Conservation (phyloP, 2,113 vertebrate species). For the Lonchura striata region DNA sequence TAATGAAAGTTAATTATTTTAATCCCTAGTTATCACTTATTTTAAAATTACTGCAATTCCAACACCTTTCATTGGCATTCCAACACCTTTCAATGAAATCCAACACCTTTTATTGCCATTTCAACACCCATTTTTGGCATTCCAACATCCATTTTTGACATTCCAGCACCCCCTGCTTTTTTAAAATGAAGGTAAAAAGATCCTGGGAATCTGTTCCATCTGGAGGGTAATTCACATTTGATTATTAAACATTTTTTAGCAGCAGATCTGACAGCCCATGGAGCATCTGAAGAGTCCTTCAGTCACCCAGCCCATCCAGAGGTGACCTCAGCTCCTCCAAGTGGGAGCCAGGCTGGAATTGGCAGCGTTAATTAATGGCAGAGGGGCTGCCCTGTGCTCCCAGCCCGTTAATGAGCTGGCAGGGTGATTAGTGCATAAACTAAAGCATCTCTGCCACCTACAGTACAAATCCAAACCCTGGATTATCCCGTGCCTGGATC, state of each 20-base stretch:
- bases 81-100: not conserved
- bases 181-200: not conserved
- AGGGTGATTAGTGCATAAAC: not conserved
- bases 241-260: not conserved
- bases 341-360: not conserved
- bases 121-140: not conserved
- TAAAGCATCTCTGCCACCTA: constrained; percentile 54
- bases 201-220: not conserved
- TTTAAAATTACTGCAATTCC: not conserved
- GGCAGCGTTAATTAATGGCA: not conserved
- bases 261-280: not conserved
- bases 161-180: not conserved
- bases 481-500: not conserved
- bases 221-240: not conserved
- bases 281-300: not conserved
- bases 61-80: not conserved
- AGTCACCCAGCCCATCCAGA: not conserved
- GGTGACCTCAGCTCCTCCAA: not conserved
- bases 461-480: not conserved
- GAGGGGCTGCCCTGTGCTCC: not conserved
- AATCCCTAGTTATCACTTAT: constrained; percentile 43
- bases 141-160: not conserved
- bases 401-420: not conserved
- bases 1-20: constrained; percentile 56
- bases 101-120: not conserved